A percentile compares a stretch with the other conserved stretches of the same genome.
Evolutionary conservation across 2,888 invertebrate species (phyloP).

Genomic region (Elegia similella): DNA sequence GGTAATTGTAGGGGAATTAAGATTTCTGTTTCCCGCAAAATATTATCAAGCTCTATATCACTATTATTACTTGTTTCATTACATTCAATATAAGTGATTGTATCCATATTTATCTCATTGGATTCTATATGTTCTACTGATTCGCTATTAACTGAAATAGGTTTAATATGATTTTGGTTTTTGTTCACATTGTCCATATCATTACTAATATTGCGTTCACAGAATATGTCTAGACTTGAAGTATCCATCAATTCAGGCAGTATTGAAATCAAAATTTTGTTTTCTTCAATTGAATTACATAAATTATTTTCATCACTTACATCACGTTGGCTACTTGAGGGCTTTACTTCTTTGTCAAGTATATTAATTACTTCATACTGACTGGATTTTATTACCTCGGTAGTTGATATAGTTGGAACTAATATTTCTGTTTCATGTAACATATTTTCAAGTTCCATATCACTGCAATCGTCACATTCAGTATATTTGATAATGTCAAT

Average conservation of each 20-base stretch:
- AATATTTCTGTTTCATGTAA: conserved; percentile 3
- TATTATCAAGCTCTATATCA: conserved; percentile 8
- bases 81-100: neutral
- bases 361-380: neutral
- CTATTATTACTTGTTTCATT: conserved; percentile 11
- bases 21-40: conserved; percentile 1
- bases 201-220: conserved; percentile 16
- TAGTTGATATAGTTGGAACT: neutral
- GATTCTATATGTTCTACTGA: neutral
- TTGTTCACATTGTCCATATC: neutral
- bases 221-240: conserved; percentile 8
- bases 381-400: neutral
- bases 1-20: neutral
- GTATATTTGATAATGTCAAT: neutral
- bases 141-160: neutral
- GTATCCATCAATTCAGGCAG: neutral
- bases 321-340: neutral
- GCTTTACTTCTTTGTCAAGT: neutral
- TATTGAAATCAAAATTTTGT: neutral
- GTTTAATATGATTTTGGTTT: neutral
- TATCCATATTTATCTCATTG: neutral
- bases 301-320: neutral
- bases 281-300: neutral
- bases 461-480: neutral
- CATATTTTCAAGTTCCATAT: conserved; percentile 1